Base-by-base conservation (phyloP, 2,113 vertebrate species). In the Pogona vitticeps region DNA sequence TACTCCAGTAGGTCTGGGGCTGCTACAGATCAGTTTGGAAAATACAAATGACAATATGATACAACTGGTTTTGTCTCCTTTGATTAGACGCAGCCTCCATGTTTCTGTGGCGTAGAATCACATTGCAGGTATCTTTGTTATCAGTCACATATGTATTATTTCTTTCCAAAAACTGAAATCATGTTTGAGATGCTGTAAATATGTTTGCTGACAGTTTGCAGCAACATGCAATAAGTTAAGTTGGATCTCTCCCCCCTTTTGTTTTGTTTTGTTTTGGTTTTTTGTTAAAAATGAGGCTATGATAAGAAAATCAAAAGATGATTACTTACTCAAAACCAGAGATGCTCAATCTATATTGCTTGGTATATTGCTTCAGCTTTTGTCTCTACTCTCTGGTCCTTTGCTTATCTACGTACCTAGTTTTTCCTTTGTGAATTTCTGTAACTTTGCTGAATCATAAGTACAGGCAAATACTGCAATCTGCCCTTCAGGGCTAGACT, bases 231-330 rank as follows among this genome's bases (percentile, higher is more conserved):
- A 38, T 86, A 90, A 33, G 40, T 36, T 63, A 81, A 67, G 23
- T 28, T 81, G 15, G 59, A 67, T 52, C 46, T 52, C 46, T 52
- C 46, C 10, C 46, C 10, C 46, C 10, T 10, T 52, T 10, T 52
- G 5, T 52, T 10, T 52, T 10, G 5, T 10, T 52, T 10, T 52
- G 5, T 52, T 10, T 52, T 10, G 5, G 5, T 52, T 10, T 52
- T 52, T 67, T 8, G n/a, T 12, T 7, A n/a, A 28, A 40, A 40
- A 76, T 71, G 17, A 71, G 0, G 0, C 14, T 3, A 28, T 17
- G 40, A 82, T 33, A 56, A 33, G 65, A 20, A 56, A 82, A 23
- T 68, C 80, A 82, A 82, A 26, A 68, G 63, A 40, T n/a, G 68
- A 52, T 68, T n/a, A 40, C 40, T 68, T 82, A 33, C 17, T 40